Evolutionary conservation across 2,888 invertebrate species (phyloP), one percentile per base, ranked within the genome.

Genomic region (Trimorus sp.): DNA sequence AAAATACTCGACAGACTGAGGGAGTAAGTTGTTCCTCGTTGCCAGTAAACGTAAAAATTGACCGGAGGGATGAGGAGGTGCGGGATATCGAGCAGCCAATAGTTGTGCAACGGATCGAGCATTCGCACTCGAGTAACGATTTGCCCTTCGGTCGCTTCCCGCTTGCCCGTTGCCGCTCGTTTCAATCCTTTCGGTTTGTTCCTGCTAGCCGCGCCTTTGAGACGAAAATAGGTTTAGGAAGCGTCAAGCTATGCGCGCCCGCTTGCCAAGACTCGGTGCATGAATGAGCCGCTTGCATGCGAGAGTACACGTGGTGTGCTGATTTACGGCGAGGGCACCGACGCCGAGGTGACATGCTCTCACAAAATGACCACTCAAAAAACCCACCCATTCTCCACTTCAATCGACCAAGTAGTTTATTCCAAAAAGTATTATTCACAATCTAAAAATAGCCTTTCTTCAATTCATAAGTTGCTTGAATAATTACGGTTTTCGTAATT

Each of bases 261-360:
- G 83, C 78, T 86, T 88, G 89, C 90, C 89, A 89, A 90, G 85
- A 87, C 86, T 84, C 85, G 84, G 87, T 86, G 89, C 89, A 91
- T 91, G 91, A 91, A 91, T 91, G 91, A 89, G 89, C 87, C 86
- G 85, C 86, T 85, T 87, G 86, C 86, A 85, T 86, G 86, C 71
- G 87, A 86, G 86, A 26, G 26, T 89, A 88, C 89, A 89, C 89
- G 89, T 90, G 89, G 87, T 86, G 84, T 85, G 74, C 87, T 89
- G 88, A 90, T 91, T 91, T 91, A 90, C 89, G 84, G 85, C 85
- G 79, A 77, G 45, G 45, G 45, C 11, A 12, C 45, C 45, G 45
- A 9, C 45, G 45, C 49, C 40, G 79, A 75, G 63, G 69, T 71
- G 70, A 53, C 69, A 53, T 26, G 45, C 11, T 4, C 12, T 45